Evolutionary conservation across 2,888 invertebrate species (phyloP).

Genomic region (Argyresthia albistria): DNA sequence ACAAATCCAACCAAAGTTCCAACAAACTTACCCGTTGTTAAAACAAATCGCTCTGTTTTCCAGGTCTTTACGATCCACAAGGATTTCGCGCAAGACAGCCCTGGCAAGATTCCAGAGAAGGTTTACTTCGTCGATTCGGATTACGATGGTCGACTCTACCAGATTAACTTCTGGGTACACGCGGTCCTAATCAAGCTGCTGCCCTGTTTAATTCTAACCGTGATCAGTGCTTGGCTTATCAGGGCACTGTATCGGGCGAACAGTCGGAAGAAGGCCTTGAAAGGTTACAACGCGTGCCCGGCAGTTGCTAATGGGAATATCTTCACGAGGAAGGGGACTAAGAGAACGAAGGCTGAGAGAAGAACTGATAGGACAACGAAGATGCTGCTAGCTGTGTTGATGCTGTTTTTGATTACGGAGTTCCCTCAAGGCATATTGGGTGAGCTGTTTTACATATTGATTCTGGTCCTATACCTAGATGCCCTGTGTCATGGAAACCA

Average conservation of each 20-base stretch:
- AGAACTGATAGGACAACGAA: constrained; percentile 86
- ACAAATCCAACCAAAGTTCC: too few species aligned
- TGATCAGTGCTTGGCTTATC: constrained; percentile 80
- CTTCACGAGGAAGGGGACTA: constrained; percentile 50
- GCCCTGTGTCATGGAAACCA: too few species aligned
- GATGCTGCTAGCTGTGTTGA: constrained; percentile 89
- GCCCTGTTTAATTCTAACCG: constrained; percentile 83
- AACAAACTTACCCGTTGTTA: background rate
- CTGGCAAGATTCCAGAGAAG: constrained; percentile 33
- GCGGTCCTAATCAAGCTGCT: constrained; percentile 85
- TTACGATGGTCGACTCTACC: constrained; percentile 73
- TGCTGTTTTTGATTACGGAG: constrained; percentile 91
- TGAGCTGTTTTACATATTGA: constrained; percentile 21
- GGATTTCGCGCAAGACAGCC: constrained; percentile 21
- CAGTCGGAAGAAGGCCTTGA: constrained; percentile 75
- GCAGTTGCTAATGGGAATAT: constrained; percentile 43
- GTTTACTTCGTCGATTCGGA: constrained; percentile 69
- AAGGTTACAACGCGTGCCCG: constrained; percentile 59
- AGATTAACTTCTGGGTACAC: constrained; percentile 86
- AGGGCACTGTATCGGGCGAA: constrained; percentile 80
- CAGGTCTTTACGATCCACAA: constrained; percentile 63
- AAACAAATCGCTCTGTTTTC: constrained; percentile 13
- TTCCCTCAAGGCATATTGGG: constrained; percentile 88
- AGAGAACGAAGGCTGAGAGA: constrained; percentile 52
- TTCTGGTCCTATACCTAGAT: too few species aligned